phyloP scores from a whole-genome alignment of 2,113 vertebrate genomes.

The Perccottus glenii region DNA sequence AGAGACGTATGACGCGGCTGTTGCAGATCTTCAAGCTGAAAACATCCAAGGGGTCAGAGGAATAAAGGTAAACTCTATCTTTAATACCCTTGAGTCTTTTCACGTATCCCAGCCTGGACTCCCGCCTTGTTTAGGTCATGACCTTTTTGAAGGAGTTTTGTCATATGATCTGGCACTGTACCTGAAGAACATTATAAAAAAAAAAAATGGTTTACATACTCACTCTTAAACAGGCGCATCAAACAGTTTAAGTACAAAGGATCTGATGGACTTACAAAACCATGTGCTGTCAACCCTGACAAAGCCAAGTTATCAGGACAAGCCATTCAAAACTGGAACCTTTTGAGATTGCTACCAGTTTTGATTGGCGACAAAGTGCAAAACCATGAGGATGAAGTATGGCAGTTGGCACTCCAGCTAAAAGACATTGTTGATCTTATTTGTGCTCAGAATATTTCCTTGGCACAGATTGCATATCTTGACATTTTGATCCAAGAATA shows the following conservation, averaged over 20 bases:
- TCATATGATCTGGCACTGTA: too few relatives aligned
- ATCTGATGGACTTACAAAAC: slow-evolving; percentile 13
- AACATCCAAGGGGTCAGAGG: too few relatives aligned
- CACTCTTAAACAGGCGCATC: slow-evolving; percentile 9
- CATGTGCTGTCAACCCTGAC: slow-evolving; percentile 15
- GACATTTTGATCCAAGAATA: slow-evolving; percentile 20
- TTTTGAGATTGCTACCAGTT: slow-evolving; percentile 32
- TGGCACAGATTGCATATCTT: slow-evolving; percentile 17
- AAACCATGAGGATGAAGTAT: slow-evolving; percentile 15
- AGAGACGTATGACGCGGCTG: too few relatives aligned
- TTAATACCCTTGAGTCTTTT: too few relatives aligned
- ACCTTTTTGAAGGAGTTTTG: too few relatives aligned
- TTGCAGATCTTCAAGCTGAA: too few relatives aligned
- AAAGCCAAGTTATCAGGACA: slow-evolving; percentile 6
- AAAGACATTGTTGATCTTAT: slow-evolving; percentile 21
- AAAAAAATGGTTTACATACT: slow-evolving; percentile 26
- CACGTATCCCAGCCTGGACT: too few relatives aligned
- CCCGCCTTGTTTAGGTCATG: too few relatives aligned
- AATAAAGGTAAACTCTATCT: too few relatives aligned
- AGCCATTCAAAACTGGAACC: slow-evolving; percentile 34
- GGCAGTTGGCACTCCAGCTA: slow-evolving; percentile 23
- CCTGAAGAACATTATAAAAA: slow-evolving; percentile 20
- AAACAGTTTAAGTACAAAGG: too few relatives aligned
- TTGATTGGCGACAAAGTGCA: slow-evolving; percentile 29
- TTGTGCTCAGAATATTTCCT: slow-evolving; percentile 26